phyloP scores from a whole-genome alignment of 1,140 invertebrate genomes.

The Pantala flavescens region DNA sequence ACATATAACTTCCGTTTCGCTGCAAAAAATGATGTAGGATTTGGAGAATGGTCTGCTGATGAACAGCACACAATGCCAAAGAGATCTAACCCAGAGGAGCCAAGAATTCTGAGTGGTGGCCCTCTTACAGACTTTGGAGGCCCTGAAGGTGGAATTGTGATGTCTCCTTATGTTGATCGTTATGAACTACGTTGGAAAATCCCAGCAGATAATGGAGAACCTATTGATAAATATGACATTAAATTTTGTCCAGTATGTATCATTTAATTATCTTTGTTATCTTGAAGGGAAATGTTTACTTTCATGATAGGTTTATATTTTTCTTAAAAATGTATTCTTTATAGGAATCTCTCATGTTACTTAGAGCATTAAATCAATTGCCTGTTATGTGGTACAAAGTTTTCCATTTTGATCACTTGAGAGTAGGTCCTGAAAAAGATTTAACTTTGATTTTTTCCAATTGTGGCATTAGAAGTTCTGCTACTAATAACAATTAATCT shows the following conservation, averaged over 20 bases:
- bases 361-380: too few species aligned
- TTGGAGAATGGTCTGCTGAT: constrained; percentile 55
- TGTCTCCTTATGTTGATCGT: constrained; percentile 50
- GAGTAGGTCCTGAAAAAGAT: too few species aligned
- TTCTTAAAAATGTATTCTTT: too few species aligned
- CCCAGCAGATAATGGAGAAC: constrained; percentile 77
- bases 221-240: constrained; percentile 71
- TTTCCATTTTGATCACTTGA: too few species aligned
- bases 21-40: constrained; percentile 71
- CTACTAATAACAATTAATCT: too few species aligned
- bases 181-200: constrained; percentile 72
- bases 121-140: constrained; percentile 15
- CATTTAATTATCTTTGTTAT: not conserved
- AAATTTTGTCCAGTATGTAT: constrained; percentile 66
- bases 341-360: constrained; percentile 22
- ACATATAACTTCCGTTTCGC: constrained; percentile 75
- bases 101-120: constrained; percentile 37
- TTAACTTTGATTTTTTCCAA: too few species aligned
- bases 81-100: constrained; percentile 43
- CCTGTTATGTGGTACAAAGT: too few species aligned
- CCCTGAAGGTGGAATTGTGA: constrained; percentile 25
- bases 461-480: too few species aligned
- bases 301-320: too few species aligned
- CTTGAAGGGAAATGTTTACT: too few species aligned
- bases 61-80: constrained; percentile 45